phyloP scores from a whole-genome alignment of 2,113 vertebrate species.

The Nothobranchius furzeri region DNA sequence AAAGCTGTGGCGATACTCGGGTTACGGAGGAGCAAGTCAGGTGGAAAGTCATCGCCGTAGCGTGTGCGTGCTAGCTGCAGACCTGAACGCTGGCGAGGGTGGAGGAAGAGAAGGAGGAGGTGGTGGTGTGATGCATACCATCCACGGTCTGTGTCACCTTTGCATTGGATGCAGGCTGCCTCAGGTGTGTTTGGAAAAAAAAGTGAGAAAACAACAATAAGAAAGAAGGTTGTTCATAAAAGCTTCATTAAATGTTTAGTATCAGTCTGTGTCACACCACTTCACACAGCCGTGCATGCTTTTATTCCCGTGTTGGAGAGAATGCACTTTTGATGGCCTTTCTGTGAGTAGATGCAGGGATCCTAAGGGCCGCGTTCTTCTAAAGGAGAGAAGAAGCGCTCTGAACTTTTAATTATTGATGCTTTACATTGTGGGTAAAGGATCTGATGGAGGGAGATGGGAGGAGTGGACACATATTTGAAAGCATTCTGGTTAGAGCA shows the following conservation, averaged over 20 bases:
- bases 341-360: neutral
- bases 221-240: neutral
- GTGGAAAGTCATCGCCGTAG: constrained; percentile 67
- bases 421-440: neutral
- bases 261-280: constrained; percentile 5
- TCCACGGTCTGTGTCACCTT: constrained; percentile 88
- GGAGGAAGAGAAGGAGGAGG: constrained; percentile 31
- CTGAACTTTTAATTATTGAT: constrained; percentile 51
- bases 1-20: constrained; percentile 72
- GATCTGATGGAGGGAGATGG: constrained; percentile 3
- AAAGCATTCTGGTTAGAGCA: no score
- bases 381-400: constrained; percentile 14
- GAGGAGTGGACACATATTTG: neutral
- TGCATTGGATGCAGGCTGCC: constrained; percentile 87
- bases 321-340: constrained; percentile 21
- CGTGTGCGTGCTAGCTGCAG: constrained; percentile 71
- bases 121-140: constrained; percentile 83
- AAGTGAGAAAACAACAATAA: neutral
- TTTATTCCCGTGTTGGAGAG: neutral
- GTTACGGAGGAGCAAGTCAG: constrained; percentile 47
- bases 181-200: constrained; percentile 76
- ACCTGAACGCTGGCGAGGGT: constrained; percentile 55
- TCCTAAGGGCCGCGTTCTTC: constrained; percentile 6
- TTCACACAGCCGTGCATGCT: neutral
- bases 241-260: neutral